Evolutionary conservation across 1,140 invertebrate genomes (phyloP), one percentile per base, ranked within the genome.

Genomic region (Leucophenga varia): DNA sequence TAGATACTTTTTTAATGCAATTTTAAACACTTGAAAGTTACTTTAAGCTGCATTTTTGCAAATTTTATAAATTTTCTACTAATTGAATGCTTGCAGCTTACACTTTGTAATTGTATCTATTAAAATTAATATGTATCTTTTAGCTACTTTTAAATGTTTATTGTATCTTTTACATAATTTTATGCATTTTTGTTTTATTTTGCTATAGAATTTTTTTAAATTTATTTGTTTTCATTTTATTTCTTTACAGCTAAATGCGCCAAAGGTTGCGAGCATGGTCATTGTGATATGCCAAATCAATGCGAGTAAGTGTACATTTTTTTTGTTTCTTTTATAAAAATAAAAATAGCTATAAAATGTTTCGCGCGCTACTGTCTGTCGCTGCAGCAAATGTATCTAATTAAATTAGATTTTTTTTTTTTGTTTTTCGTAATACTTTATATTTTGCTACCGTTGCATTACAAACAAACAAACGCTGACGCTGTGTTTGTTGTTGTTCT

Each of bases 231-330:
- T 76, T 69, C 65, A 70, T 61, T 79, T 80, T 79, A 77, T 81
- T 79, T 83, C 79, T 79, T 90, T 90, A 71, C 85, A 95, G 91
- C 91, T 70, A 86, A 89, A 68, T 98, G 95, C 80, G 79, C 87
- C 72, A 84, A 90, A 72, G 94, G 93, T 72, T 98, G 95, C 80
- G 85, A 94, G 67, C 90, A 95, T 78, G 95, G 95, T 69, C 86
- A 88, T 76, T 98, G 95, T 82, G 86, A 83, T 61, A 84, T 84
- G 74, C 94, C 95, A 60, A 90, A 93, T 80, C 91, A 96, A 81
- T 97, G 94, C 90, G 85, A 84, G 93, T 95, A 84, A 91, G 91
- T 94, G 85, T 72, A 31, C 21, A 34, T 4, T 6, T 19, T 19
- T 38, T 38, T 38, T 14, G n/a, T 14, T 14, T 25, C 10, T 25